Conservation (phyloP, 2,797 vertebrate species). For the Cirrhinus mrigala region DNA sequence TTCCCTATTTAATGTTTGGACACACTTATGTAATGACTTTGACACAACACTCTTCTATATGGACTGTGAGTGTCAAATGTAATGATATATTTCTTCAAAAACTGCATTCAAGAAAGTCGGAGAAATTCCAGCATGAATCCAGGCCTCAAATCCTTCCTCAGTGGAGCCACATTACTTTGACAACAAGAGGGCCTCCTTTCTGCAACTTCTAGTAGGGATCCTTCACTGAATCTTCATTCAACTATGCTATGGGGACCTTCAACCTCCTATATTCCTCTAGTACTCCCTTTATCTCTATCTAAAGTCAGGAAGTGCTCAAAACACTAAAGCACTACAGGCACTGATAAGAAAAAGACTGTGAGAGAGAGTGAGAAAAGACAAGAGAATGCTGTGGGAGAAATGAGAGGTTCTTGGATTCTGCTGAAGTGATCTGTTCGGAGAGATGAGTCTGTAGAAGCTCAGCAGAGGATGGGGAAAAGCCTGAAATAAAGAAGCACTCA, state of each 20-base stretch:
- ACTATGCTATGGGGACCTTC: constrained; percentile 25
- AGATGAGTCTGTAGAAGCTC: constrained; percentile 14
- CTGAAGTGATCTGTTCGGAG: constrained; percentile 25
- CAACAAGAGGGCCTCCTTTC: background rate
- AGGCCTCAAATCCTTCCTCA: constrained; percentile 8
- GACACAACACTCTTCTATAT: background rate
- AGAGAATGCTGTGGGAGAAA: constrained; percentile 1
- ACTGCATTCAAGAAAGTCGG: background rate
- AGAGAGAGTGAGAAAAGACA: constrained; percentile 35
- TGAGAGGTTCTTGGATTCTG: constrained; percentile 35
- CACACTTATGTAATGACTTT: no score
- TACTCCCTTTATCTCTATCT: constrained; percentile 8
- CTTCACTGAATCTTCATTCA: constrained; percentile 14
- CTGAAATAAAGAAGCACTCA: constrained; percentile 47
- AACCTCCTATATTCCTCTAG: constrained; percentile 6
- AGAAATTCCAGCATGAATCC: background rate
- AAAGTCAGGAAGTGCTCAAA: constrained; percentile 27
- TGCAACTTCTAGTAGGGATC: background rate
- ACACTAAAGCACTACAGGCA: constrained; percentile 19
- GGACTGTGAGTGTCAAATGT: background rate
- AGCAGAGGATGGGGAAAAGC: constrained; percentile 13
- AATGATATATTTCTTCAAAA: constrained; percentile 5
- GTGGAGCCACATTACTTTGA: constrained; percentile 31
- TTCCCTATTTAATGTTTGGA: background rate
- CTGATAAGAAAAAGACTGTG: constrained; percentile 32